These are phyloP conservation scores for Festucalex cinctus DNA, from an alignment of 2,113 vertebrate species.

Conservation along the genomic window DNA sequence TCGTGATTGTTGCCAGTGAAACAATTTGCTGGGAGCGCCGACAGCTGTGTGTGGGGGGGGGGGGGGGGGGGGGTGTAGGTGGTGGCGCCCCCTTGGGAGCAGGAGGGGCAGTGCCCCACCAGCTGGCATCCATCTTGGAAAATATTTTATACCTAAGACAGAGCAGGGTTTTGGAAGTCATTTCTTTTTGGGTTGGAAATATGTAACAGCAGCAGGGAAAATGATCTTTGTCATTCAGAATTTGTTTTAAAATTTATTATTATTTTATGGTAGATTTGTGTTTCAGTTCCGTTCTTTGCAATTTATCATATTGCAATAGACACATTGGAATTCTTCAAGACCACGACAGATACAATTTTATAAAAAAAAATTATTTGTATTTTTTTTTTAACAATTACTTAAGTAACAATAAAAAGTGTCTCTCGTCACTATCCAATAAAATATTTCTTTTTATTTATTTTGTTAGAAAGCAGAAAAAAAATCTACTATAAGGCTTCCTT, in stretches of 20 bases:
- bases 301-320: too few relatives aligned
- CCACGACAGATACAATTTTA: too few relatives aligned
- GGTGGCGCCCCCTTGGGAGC: not conserved
- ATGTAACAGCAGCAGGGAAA: not conserved
- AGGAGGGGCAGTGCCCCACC: not conserved
- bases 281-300: not conserved
- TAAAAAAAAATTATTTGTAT: too few relatives aligned
- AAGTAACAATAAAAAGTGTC: too few relatives aligned
- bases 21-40: slow-evolving; percentile 46
- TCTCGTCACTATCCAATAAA: too few relatives aligned
- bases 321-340: too few relatives aligned
- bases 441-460: too few relatives aligned
- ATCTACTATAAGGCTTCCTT: too few relatives aligned
- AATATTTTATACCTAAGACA: not conserved
- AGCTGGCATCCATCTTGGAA: not conserved
- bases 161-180: not conserved
- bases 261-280: not conserved
- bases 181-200: not conserved
- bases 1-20: slow-evolving; percentile 23
- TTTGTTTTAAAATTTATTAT: not conserved
- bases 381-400: too few relatives aligned
- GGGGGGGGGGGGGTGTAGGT: slow-evolving; percentile 37
- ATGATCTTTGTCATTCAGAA: too few relatives aligned
- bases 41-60: slow-evolving; percentile 52
- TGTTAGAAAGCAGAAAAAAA: too few relatives aligned